Evolutionary conservation across 1,140 invertebrate species (phyloP), one percentile per base, ranked within the genome.

Genomic region (Latrodectus geometricus): DNA sequence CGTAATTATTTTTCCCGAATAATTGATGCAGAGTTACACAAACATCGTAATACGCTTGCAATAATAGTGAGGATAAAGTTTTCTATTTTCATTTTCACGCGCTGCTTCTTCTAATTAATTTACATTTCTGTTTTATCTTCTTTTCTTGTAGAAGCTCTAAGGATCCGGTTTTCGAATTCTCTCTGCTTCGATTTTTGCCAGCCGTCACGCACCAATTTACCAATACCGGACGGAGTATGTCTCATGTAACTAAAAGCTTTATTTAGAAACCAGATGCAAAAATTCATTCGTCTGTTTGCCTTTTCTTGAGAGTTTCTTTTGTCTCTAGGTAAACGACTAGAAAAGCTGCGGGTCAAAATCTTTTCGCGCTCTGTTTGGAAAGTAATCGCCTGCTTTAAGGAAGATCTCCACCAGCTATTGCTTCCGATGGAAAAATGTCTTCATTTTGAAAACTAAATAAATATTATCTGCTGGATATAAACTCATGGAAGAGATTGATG

Each of bases 161-260:
- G 54, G 17, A 61, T 61, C 54, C 70, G 70, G 23, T 49, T 50
- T 49, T 48, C 48, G 23, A 61, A 21, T 73, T 73, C 48, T 35
- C 35, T 35, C 5, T 9, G 15, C 14, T 73, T 73, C 70, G 70
- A 73, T 50, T 48, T 73, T 61, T 11, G 11, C n/a, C 48, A 2
- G 11, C 48, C 70, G 70, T 73, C 70, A 73, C 48, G 70, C 70
- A 73, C 70, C 70, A 73, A 49, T 73, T 73, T 73, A 23, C 70
- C 70, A 49, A 69, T 69, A 23, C 21, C 35, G 48, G 48, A 73
- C 15, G 23, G 70, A 49, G 17, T 14, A 14, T 61, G 54, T 61
- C 11, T 14, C 11, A 61, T 61, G 11, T 61, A 35, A 35, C 35
- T 61, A 61, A 61, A 17, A 11, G 54, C 54, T 61, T 61, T 61